phyloP scores from a whole-genome alignment of 2,888 invertebrate species.

The Trichopoda pennipes region DNA sequence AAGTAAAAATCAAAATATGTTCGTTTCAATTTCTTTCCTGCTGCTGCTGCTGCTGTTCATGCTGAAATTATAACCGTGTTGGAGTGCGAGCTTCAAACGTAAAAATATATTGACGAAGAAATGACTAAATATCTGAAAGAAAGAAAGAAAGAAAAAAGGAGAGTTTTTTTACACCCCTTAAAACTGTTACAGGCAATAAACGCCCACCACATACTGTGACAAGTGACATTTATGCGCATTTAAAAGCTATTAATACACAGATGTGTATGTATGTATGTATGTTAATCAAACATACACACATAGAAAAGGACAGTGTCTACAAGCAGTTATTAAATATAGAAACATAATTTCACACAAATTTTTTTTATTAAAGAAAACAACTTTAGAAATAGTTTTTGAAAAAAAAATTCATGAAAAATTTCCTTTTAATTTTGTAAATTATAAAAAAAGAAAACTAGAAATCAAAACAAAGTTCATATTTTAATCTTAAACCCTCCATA shows the following conservation, averaged over 20 bases:
- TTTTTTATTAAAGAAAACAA: too few species aligned
- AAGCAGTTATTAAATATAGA: background rate
- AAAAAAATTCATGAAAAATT: too few species aligned
- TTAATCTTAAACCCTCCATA: too few species aligned
- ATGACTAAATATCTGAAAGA: slow-evolving; percentile 2
- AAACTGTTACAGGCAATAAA: slow-evolving; percentile 57
- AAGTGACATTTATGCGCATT: slow-evolving; percentile 69
- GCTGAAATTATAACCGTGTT: slow-evolving; percentile 14
- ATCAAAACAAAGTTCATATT: too few species aligned
- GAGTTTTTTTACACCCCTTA: slow-evolving; percentile 17
- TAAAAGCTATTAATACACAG: slow-evolving; percentile 59
- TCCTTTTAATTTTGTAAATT: too few species aligned
- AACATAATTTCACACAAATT: background rate
- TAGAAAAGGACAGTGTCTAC: slow-evolving; percentile 25
- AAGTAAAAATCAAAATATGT: slow-evolving; percentile 55
- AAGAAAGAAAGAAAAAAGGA: too few species aligned
- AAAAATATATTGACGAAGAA: slow-evolving; percentile 14
- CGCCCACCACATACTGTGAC: slow-evolving; percentile 68
- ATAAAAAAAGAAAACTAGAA: too few species aligned
- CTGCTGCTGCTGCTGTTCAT: background rate
- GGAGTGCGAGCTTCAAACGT: slow-evolving; percentile 19
- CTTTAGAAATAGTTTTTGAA: too few species aligned
- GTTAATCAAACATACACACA: background rate
- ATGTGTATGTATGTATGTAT: background rate
- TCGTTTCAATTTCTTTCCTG: slow-evolving; percentile 38